These are phyloP conservation scores for Odontocerum albicorne DNA, from an alignment of 2,888 invertebrate genomes.

Conservation along the genomic window DNA sequence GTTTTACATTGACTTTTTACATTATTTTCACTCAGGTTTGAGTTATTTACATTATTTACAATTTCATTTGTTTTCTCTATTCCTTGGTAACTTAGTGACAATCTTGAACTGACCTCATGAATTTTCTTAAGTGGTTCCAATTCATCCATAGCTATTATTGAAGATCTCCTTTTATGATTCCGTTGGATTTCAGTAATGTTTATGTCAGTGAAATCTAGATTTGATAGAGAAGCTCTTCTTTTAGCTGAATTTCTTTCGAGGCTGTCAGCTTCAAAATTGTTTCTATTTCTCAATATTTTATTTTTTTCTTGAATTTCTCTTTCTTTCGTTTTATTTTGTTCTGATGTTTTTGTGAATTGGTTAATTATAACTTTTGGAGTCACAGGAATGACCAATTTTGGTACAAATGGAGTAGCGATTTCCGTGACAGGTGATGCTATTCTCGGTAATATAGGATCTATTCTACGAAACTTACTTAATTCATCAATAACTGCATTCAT, in stretches of 20 bases:
- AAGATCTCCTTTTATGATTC: slow-evolving; percentile 30
- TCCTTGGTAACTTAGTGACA: slow-evolving; percentile 51
- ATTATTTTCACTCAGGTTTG: slow-evolving; percentile 1
- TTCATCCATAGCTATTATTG: slow-evolving; percentile 41
- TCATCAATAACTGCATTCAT: slow-evolving; percentile 66
- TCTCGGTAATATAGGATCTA: slow-evolving; percentile 44
- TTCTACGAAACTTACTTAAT: slow-evolving; percentile 50
- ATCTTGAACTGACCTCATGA: slow-evolving; percentile 43
- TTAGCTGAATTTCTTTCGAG: slow-evolving; percentile 52
- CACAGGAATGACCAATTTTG: slow-evolving; percentile 54
- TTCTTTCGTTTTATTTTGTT: not conserved
- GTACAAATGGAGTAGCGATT: slow-evolving; percentile 44
- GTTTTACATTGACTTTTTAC: slow-evolving; percentile 13
- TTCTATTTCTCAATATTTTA: not conserved
- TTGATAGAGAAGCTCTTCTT: slow-evolving; percentile 46
- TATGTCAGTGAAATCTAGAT: slow-evolving; percentile 48
- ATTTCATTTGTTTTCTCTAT: slow-evolving; percentile 20
- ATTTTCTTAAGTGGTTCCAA: slow-evolving; percentile 41
- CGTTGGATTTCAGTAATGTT: slow-evolving; percentile 45
- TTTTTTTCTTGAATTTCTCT: not conserved
- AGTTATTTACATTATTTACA: slow-evolving; percentile 3
- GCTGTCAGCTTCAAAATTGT: slow-evolving; percentile 56
- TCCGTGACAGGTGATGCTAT: slow-evolving; percentile 45
- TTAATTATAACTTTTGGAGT: slow-evolving; percentile 28
- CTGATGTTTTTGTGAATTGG: not conserved